Percentiles rank a stretch among this genome's conserved stretches.
phyloP scores from a whole-genome alignment of 2,113 vertebrate genomes.

The Delphinus delphis region DNA sequence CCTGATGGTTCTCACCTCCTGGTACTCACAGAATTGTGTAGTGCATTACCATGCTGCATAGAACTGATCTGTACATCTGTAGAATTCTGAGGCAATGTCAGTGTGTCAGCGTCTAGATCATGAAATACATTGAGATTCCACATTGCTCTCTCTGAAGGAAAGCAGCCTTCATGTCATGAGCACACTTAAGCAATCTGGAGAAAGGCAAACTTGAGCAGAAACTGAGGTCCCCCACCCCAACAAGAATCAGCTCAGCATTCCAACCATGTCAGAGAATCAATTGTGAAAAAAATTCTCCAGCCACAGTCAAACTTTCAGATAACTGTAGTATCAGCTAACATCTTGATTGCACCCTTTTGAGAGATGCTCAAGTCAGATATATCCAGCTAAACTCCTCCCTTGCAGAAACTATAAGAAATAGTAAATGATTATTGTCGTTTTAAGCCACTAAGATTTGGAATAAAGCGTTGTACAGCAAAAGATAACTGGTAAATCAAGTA shows the following conservation, averaged over 20 bases:
- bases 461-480: not conserved
- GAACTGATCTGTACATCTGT: not conserved
- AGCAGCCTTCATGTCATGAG: not conserved
- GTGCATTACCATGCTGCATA: not conserved
- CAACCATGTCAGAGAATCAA: not conserved
- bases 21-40: not conserved
- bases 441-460: not conserved
- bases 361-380: not conserved
- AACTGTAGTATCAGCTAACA: not conserved
- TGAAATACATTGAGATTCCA: not conserved
- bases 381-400: not conserved
- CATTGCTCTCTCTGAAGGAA: not conserved
- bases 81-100: not conserved
- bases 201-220: not conserved
- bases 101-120: not conserved
- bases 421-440: not conserved
- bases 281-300: not conserved
- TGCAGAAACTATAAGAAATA: not conserved
- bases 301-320: not conserved
- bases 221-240: accelerated
- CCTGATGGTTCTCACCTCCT: not conserved
- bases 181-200: not conserved
- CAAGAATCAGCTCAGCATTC: not conserved
- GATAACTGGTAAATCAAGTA: not conserved
- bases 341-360: not conserved